Evolutionary conservation across 92 coral and sea anemone genomes (phyloP), one percentile per base, ranked within the genome.

Genomic region (Palythoa grandiflora): DNA sequence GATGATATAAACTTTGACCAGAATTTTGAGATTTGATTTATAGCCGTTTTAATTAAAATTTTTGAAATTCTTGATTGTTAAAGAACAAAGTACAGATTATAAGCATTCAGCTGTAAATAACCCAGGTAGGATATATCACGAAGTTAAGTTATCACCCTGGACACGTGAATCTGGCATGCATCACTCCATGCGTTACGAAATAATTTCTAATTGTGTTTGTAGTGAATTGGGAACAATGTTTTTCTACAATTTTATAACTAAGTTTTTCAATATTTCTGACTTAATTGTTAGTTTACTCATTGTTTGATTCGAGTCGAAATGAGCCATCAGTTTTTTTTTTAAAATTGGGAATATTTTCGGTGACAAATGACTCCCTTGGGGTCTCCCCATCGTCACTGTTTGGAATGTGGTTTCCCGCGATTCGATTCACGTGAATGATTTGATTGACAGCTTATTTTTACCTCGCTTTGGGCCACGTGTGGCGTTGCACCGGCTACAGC

Each of bases 401-500:
- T 63, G 53, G 57, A 21, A 81, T 38, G 86, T 81, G 40, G 73
- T 81, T 81, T 81, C 86, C 86, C 86, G 86, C 86, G 86, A 81
- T 81, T 68, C 54, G 86, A 63, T 81, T 68, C 86, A 81, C 86
- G 86, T 81, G 86, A 81, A 48, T 81, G 74, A 52, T 81, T 81
- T 81, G 86, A 81, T 81, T 81, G 86, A 81, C 86, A 81, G 86
- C 35, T 47, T 21, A 28, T 15, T 66, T 66, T 65, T 63, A 76
- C 80, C 85, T 63, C 85, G 72, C 60, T 81, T 68, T 81, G 86
- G 86, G 86, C 86, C 86, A 81, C 86, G 86, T 81, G 86, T 80
- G 85, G 85, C 66, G 28, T 61, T 81, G 44, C 75, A 71, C 86
- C 75, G 73, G 84, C 50, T 37, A 59, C 85, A 80, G 85, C 73